Base-by-base conservation (phyloP, 2,888 invertebrate genomes). In the Drosophila kuntzei region DNA sequence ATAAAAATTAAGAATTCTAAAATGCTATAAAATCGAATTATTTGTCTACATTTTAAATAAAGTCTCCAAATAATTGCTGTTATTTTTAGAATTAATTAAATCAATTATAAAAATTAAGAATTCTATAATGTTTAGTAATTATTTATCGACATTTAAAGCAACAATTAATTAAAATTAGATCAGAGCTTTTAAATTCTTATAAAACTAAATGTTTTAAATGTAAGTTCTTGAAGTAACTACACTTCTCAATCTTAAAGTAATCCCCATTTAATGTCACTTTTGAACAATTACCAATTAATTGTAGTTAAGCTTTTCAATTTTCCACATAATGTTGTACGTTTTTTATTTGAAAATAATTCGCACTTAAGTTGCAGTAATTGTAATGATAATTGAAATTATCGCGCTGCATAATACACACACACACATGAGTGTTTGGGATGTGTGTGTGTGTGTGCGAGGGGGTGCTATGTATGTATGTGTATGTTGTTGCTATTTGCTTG, bases 271-370 rank as follows among this genome's bases (percentile, higher is more conserved):
- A 2, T 9, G n/a, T n/a, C n/a, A n/a, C 5, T 32, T 41, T 59
- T 41, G 12, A 25, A 20, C 18, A 59, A 50, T 22, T 41, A 16
- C n/a, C 16, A 51, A 46, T 36, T 46, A 27, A 18, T 46, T 46
- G 46, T 46, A 25, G 37, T 36, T n/a, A 57, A 36, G 25, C 25
- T 43, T 51, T 51, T 51, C 25, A 60, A 51, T 43, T 51, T 25
- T 11, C 22, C 59, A 11, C 39, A 50, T 51, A n/a, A 51, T 25
- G 43, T 20, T 12, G 46, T 6, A n/a, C n/a, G n/a, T 8, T 16
- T 29, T 55, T 62, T 39, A 54, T 54, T 55, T 62, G 44, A 32
- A 29, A 54, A 47, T 60, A 46, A 62, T 55, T 62, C 29, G 44
- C 29, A 34, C 51, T 41, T 22, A 44, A 53, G 16, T 29, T 60